Evolutionary conservation across 2,113 vertebrate genomes (phyloP).

Genomic region (Ageneiosus marmoratus): DNA sequence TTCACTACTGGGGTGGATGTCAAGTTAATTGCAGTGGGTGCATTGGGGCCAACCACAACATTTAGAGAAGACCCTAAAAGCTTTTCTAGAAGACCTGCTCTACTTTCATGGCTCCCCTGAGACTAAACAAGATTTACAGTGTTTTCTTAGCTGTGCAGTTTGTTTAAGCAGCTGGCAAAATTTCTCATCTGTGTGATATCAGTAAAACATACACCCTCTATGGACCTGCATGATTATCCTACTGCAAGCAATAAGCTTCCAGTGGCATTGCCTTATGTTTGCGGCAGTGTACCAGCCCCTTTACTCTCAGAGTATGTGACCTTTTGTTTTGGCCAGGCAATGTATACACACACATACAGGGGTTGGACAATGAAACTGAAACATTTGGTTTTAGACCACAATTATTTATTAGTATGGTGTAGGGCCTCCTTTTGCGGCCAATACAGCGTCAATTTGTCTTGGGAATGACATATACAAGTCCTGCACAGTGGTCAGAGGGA

Average conservation of each 20-base stretch:
- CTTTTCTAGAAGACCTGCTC: slow-evolving; percentile 27
- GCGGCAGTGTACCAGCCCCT: background rate
- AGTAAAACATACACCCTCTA: background rate
- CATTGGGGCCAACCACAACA: slow-evolving; percentile 60
- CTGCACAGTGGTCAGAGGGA: too few species aligned
- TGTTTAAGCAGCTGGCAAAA: background rate
- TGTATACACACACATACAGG: too few species aligned
- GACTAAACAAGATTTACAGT: slow-evolving; percentile 33
- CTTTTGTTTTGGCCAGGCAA: too few species aligned
- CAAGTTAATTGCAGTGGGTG: slow-evolving; percentile 62
- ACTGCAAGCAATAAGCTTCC: background rate
- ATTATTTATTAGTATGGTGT: too few species aligned
- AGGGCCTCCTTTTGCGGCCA: too few species aligned
- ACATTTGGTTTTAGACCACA: too few species aligned
- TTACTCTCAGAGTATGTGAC: background rate
- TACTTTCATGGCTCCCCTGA: slow-evolving; percentile 4
- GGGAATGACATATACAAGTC: too few species aligned
- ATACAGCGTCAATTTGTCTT: too few species aligned
- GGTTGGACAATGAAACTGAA: too few species aligned
- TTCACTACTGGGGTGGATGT: slow-evolving; percentile 52
- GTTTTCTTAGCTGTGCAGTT: slow-evolving; percentile 19
- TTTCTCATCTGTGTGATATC: slow-evolving; percentile 5
- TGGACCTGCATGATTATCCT: background rate
- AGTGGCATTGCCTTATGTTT: background rate
- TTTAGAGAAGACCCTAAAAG: slow-evolving; percentile 35